Evolutionary conservation across 2,113 vertebrate species (phyloP).

Genomic region (Otolemur garnettii): DNA sequence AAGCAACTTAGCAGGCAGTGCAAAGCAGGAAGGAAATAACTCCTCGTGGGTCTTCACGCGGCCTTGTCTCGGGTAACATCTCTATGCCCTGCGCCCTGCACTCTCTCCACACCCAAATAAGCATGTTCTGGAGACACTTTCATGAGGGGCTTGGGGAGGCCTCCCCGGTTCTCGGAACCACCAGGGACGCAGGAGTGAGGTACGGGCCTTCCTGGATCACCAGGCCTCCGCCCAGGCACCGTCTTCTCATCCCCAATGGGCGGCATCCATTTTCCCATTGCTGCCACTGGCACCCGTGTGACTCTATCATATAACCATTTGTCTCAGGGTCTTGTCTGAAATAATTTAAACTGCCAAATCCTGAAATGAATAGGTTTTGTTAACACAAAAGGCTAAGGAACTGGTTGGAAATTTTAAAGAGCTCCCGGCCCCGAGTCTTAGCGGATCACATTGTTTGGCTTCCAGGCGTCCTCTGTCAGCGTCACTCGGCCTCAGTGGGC

Average conservation of each 20-base stretch:
- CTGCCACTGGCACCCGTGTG: conserved; percentile 60
- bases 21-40: background rate
- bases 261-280: rapidly evolving
- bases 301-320: conserved; percentile 87
- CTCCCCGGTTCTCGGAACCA: rapidly evolving
- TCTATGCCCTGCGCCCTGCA: rapidly evolving
- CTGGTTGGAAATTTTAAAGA: conserved; percentile 86
- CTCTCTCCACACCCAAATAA: rapidly evolving
- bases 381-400: conserved; percentile 86
- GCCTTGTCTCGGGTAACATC: rapidly evolving
- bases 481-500: conserved; percentile 90
- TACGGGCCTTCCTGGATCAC: too few relatives aligned
- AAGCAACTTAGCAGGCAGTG: conserved; percentile 53
- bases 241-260: rapidly evolving
- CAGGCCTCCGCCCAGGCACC: background rate
- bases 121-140: rapidly evolving
- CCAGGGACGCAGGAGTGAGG: too few relatives aligned
- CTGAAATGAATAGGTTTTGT: conserved; percentile 84
- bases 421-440: conserved; percentile 78
- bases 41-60: rapidly evolving
- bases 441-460: conserved; percentile 88
- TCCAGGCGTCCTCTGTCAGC: conserved; percentile 90
- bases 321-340: conserved; percentile 87
- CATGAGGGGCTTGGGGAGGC: rapidly evolving
- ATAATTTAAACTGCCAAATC: conserved; percentile 86